Percentiles rank a stretch among this genome's conserved stretches.
These are phyloP conservation scores for Cetonia aurata DNA, from an alignment of 2,888 invertebrate genomes.

Conservation along the genomic window DNA sequence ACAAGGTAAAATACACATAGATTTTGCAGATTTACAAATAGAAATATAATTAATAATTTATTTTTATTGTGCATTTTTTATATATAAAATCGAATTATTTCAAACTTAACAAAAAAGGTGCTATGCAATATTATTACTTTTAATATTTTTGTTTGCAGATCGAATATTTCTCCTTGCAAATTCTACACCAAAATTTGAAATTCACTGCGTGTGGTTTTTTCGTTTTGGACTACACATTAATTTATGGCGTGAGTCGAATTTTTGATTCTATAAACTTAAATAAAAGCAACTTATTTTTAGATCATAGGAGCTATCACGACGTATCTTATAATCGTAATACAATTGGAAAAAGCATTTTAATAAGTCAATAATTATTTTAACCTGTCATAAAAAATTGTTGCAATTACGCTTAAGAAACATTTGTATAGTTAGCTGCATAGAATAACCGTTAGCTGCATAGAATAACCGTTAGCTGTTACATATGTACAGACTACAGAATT, in stretches of 20 bases:
- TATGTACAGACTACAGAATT: too few relatives aligned
- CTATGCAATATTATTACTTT: neutral
- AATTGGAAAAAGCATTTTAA: slow-evolving; percentile 43
- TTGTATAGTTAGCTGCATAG: too few relatives aligned
- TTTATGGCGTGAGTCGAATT: slow-evolving; percentile 52
- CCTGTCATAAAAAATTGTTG: too few relatives aligned
- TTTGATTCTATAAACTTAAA: neutral
- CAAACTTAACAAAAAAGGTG: neutral
- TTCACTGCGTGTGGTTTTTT: slow-evolving; percentile 55
- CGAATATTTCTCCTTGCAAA: slow-evolving; percentile 54
- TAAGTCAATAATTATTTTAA: too few relatives aligned
- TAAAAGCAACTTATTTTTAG: slow-evolving; percentile 42
- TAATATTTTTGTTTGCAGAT: slow-evolving; percentile 50
- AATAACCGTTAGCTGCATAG: too few relatives aligned
- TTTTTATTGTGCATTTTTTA: neutral
- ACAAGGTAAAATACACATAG: slow-evolving; percentile 46
- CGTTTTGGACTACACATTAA: slow-evolving; percentile 52
- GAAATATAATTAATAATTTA: too few relatives aligned
- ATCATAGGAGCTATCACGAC: slow-evolving; percentile 50
- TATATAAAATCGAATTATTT: neutral
- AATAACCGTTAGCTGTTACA: too few relatives aligned
- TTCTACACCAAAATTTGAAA: slow-evolving; percentile 52
- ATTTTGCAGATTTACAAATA: too few relatives aligned
- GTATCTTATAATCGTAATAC: slow-evolving; percentile 49
- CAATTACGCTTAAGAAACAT: too few relatives aligned